Evolutionary conservation across 1,140 invertebrate genomes (phyloP), one percentile per base, ranked within the genome.

Genomic region (Cydia amplana): DNA sequence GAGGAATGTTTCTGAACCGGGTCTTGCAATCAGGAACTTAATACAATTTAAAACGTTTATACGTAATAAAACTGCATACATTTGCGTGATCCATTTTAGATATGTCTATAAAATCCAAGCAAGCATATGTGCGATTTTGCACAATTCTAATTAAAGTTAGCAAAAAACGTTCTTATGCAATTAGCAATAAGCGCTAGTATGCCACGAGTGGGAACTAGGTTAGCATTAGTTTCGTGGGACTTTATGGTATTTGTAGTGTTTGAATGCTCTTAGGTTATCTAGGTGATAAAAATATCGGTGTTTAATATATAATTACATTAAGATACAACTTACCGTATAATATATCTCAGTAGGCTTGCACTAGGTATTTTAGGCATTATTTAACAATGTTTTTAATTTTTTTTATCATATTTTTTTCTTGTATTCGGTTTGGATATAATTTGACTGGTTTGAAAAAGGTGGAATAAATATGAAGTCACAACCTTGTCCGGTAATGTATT

Each of bases 121-220:
- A 40, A 67, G 32, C 32, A 40, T 32, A 70, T 70, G 36, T 36
- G 28, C 65, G 18, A 32, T 36, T 70, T 70, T 40, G 65, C 65
- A 70, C 65, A 70, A 70, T 40, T 70, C 65, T 70, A 70, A 70
- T 70, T 70, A 40, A 70, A 60, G 18, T 60, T 9, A 20, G 55
- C 55, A 60, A 60, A 60, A 67, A 36, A 23, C 32, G 43, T 70
- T 70, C 65, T 70, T 70, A 70, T 70, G 65, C 65, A 70, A 70
- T 18, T 70, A 70, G 65, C 32, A 43, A 70, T 70, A 70, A 18
- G 28, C 16, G 18, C 28, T 14, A 36, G 65, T 70, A 70, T 36
- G 65, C 65, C 65, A 36, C 32, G 65, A 70, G 65, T 70, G 65
- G 16, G 65, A 70, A 70, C n/a, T 70, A 16, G 65, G 65, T 70